A percentile compares a stretch with the other conserved stretches of the same genome.
These are phyloP conservation scores for Paramormyrops hopkinsi DNA, from an alignment of 2,797 vertebrate genomes.

Conservation along the genomic window DNA sequence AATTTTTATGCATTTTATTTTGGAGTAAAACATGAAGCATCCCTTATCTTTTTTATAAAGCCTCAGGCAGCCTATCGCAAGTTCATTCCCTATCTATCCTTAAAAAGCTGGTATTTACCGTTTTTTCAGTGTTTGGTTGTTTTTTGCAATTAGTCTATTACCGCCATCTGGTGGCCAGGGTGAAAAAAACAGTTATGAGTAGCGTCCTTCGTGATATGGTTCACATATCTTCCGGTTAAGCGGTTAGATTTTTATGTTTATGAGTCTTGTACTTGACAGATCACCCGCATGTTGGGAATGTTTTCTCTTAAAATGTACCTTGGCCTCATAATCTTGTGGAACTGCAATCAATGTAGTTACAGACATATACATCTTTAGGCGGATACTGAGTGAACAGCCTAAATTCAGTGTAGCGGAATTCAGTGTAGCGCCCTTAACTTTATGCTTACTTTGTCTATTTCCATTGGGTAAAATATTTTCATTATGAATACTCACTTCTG, in stretches of 20 bases:
- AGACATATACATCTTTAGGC: background rate
- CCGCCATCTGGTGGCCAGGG: background rate
- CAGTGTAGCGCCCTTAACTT: background rate
- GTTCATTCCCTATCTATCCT: background rate
- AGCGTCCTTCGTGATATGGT: background rate
- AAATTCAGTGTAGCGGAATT: background rate
- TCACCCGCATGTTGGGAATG: background rate
- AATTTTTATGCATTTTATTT: background rate
- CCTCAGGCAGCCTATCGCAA: background rate
- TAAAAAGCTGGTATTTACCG: background rate
- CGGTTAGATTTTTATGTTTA: background rate
- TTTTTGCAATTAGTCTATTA: background rate
- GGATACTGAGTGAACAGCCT: background rate
- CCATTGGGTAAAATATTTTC: background rate
- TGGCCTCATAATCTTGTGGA: background rate
- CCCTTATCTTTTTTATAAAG: background rate
- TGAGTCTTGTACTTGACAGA: background rate
- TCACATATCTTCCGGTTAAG: background rate
- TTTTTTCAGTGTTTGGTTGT: background rate
- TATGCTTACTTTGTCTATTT: background rate
- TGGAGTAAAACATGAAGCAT: background rate
- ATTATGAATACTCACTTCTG: background rate
- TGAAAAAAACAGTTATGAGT: background rate
- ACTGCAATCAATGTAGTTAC: background rate
- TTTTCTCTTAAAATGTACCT: background rate